Base-by-base conservation (phyloP, 2,888 invertebrate genomes). In the Mactromeris polynyma region DNA sequence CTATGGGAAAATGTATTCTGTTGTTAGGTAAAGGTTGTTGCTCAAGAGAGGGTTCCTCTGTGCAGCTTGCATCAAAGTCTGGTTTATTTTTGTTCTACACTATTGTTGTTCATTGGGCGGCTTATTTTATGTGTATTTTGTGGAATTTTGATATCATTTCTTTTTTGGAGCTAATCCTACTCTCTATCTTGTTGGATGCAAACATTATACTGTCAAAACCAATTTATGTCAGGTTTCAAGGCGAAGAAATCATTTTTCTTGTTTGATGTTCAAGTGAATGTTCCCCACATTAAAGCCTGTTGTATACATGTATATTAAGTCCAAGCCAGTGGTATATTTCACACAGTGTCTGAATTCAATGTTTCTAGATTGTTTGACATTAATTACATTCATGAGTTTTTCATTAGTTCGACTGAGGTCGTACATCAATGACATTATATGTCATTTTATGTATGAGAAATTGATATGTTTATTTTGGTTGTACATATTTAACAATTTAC, bases 401-500 rank as follows among this genome's bases (percentile, higher is more conserved):
- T 64, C 26, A 64, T 64, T n/a, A 64, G 58, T 9, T 64, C 58
- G 26, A n/a, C 51, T 9, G 3, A 64, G 58, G 58, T 64, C 26
- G 11, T 64, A 64, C 26, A 26, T 64, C 26, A 26, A 9, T 26
- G 58, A 64, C 26, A 64, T 26, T 64, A 26, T 26, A 26, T 64
- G 58, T 64, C 58, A 64, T 64, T 64, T 64, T 64, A 64, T 7
- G 26, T 73, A 73, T 73, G 31, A 0, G 36, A 36, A 73, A 36
- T 73, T 33, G 73, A 36, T 73, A 73, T 73, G 73, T 73, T 73
- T 36, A 73, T 73, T 73, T 73, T 33, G 26, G 17, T 17, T 36
- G 31, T 33, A 73, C 73, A 73, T 73, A 26, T 73, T 73, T 73
- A 33, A 73, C 36, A 33, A 19, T 73, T 19, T 9, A 73, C 19